Conservation (phyloP, 2,797 vertebrate species). For the Sphenodon punctatus region DNA sequence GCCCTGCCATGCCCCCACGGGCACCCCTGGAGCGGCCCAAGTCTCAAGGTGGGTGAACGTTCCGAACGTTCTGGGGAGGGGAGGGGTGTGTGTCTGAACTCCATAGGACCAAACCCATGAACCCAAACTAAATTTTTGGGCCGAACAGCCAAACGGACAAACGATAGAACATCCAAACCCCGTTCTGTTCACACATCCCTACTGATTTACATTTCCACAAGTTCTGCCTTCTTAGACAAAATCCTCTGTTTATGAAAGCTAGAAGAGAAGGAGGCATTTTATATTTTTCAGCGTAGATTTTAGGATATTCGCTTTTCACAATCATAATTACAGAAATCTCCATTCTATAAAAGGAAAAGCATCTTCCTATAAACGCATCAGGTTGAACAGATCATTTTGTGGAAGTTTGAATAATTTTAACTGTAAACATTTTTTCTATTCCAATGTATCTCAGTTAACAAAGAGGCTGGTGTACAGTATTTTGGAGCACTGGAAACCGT, state of each 20-base stretch:
- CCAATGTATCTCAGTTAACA: neutral
- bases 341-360: accelerated
- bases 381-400: neutral
- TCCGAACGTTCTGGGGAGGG: too few relatives aligned
- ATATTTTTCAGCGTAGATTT: neutral
- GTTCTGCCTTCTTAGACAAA: neutral
- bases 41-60: too few relatives aligned
- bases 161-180: too few relatives aligned
- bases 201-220: neutral
- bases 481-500: slow-evolving; percentile 1
- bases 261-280: too few relatives aligned
- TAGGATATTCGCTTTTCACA: neutral
- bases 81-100: too few relatives aligned
- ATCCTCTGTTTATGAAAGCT: too few relatives aligned
- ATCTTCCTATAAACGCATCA: neutral
- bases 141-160: too few relatives aligned
- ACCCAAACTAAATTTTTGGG: too few relatives aligned
- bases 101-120: too few relatives aligned
- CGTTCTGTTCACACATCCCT: too few relatives aligned
- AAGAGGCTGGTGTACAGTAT: neutral
- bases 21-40: too few relatives aligned
- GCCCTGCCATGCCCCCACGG: too few relatives aligned
- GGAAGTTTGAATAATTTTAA: neutral
- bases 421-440: neutral
- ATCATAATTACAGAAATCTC: neutral